phyloP scores from a whole-genome alignment of 2,888 invertebrate genomes.

The Nowickia ferox region DNA sequence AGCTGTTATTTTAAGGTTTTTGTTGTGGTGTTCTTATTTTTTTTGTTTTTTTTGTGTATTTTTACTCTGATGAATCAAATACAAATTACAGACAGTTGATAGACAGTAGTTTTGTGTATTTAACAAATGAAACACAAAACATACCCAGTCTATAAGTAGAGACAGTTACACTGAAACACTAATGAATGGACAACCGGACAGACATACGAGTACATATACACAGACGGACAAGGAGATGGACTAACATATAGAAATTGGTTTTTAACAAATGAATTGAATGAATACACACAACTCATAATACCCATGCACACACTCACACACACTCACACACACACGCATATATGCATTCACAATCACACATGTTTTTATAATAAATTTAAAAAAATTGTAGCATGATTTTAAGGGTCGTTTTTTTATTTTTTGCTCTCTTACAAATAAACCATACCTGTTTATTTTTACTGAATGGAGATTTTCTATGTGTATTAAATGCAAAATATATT shows the following conservation, averaged over 20 bases:
- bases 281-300: no score
- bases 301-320: background rate
- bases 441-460: constrained; percentile 53
- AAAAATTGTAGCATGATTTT: constrained; percentile 15
- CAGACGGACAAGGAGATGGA: constrained; percentile 15
- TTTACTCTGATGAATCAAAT: constrained; percentile 74
- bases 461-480: constrained; percentile 46
- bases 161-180: constrained; percentile 34
- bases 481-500: constrained; percentile 22
- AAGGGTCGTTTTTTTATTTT: constrained; percentile 1
- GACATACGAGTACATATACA: background rate
- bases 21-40: background rate
- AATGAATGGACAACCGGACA: constrained; percentile 70
- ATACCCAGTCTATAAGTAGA: constrained; percentile 36
- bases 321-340: background rate
- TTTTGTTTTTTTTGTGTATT: constrained; percentile 13
- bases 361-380: constrained; percentile 6
- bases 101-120: constrained; percentile 76
- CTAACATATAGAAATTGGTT: constrained; percentile 60
- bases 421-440: constrained; percentile 28
- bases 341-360: background rate
- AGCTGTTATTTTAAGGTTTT: constrained; percentile 25
- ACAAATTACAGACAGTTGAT: constrained; percentile 78
- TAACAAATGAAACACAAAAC: constrained; percentile 62
- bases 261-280: constrained; percentile 68